A percentile compares a stretch with the other conserved stretches of the same genome.
Conservation (phyloP, 2,888 invertebrate species). For the Hydropsyche betteni region DNA sequence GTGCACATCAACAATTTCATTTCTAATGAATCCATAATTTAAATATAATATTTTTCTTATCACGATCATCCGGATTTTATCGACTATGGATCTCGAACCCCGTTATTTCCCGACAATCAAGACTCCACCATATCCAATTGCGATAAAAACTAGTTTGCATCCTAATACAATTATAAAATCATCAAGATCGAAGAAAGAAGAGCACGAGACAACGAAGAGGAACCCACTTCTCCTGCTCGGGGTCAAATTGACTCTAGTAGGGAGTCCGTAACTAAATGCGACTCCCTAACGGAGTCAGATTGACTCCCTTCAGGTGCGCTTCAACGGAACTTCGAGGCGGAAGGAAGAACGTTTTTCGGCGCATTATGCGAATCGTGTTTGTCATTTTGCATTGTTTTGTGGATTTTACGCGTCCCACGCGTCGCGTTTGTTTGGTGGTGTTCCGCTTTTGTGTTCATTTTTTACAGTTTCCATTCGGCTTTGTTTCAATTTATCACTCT, state of each 20-base stretch:
- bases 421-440: no score
- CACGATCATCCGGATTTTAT: no score
- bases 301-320: slow-evolving; percentile 86
- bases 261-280: slow-evolving; percentile 91
- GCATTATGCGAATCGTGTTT: no score
- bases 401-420: no score
- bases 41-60: no score
- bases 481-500: no score
- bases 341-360: not conserved
- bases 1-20: no score
- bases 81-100: not conserved
- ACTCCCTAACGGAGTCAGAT: slow-evolving; percentile 99
- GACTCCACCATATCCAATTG: not conserved
- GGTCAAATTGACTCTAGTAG: slow-evolving; percentile 99
- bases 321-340: slow-evolving; percentile 54
- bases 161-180: slow-evolving; percentile 31
- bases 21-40: no score
- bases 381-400: no score
- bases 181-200: slow-evolving; percentile 53
- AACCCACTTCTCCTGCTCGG: slow-evolving; percentile 72
- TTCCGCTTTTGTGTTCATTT: no score
- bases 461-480: no score
- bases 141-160: no score
- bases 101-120: not conserved
- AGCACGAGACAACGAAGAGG: slow-evolving; percentile 45